Evolutionary conservation across 2,888 invertebrate species (phyloP), one percentile per base, ranked within the genome.

Genomic region (Philaethria dido): DNA sequence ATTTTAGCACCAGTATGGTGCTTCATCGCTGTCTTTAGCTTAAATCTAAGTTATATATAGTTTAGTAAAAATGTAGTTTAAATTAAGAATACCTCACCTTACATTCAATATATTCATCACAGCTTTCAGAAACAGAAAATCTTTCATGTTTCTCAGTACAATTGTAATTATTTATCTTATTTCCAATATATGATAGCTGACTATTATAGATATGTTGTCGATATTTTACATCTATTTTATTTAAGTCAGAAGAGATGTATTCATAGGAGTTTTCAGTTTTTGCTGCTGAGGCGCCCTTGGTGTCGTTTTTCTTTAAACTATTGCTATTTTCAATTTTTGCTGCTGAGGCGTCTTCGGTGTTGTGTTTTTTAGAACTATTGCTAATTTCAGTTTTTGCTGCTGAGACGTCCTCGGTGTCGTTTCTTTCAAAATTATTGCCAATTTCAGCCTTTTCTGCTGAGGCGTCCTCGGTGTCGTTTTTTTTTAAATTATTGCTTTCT

Each of bases 71-170:
- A 8, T 45, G 20, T 48, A n/a, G 16, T 33, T 20, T 22, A 47
- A 20, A 36, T 36, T 0, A 39, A 39, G 2, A 48, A 18, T 0
- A 13, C 29, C 55, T 93, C 79, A 93, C 94, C 70, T 91, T 84
- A 80, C 96, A 96, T 80, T 96, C 95, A 66, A 95, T 88, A 78
- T 96, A 96, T 75, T 94, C 94, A 78, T 97, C 97, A 78, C 97
- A 97, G 79, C 96, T 95, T 9, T 94, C 94, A 0, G 94, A 81
- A 0, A 95, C 93, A 0, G 96, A 93, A 75, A 93, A 95, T 9
- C 96, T 93, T 60, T 95, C 96, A 77, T 95, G 95, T 59, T 93
- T 94, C 77, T 96, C 95, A 0, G 93, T 94, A 80, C 97, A 96
- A 0, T 79, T 72, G 0, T 86, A 85, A 1, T 77, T 78, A 22